Conservation (phyloP, 2,888 invertebrate genomes). For the Orthosia gothica region DNA sequence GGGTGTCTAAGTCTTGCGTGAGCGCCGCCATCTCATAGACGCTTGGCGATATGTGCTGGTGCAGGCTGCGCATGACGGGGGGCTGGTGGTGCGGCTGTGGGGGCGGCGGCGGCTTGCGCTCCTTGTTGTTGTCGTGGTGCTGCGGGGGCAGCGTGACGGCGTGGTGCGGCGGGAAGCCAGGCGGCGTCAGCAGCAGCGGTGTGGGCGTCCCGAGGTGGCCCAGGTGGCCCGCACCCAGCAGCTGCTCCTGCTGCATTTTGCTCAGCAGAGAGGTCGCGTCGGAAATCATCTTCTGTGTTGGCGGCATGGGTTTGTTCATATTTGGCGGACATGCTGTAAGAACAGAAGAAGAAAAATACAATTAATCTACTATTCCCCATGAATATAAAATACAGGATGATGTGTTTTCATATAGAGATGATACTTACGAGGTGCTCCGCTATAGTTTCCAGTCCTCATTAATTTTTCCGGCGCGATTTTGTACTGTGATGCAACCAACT, state of each 20-base stretch:
- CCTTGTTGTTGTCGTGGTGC: constrained; percentile 91
- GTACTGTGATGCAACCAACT: constrained; percentile 98
- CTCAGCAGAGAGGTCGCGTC: constrained; percentile 93
- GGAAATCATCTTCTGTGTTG: constrained; percentile 95
- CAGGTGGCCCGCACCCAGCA: constrained; percentile 91
- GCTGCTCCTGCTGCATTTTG: constrained; percentile 94
- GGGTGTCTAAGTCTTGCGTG: constrained; percentile 99
- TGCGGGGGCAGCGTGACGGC: constrained; percentile 93
- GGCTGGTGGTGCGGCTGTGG: constrained; percentile 92
- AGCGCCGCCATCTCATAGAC: constrained; percentile 99
- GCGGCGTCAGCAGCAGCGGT: constrained; percentile 94
- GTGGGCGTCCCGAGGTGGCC: constrained; percentile 90
- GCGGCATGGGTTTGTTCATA: constrained; percentile 95
- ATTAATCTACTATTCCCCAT: constrained; percentile 48
- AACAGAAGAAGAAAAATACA: constrained; percentile 62
- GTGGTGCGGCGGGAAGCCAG: constrained; percentile 95
- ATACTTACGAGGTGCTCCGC: constrained; percentile 95
- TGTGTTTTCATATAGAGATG: constrained; percentile 62
- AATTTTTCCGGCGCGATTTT: constrained; percentile 99
- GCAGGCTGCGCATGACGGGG: constrained; percentile 94
- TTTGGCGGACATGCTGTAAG: constrained; percentile 93
- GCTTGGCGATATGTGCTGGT: constrained; percentile 97
- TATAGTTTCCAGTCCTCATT: constrained; percentile 98
- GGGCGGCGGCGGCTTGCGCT: constrained; percentile 90
- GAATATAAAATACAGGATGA: neutral